Evolutionary conservation across 2,113 vertebrate species (phyloP), one percentile per base, ranked within the genome.

Genomic region (Neolamprologus fasciatus): DNA sequence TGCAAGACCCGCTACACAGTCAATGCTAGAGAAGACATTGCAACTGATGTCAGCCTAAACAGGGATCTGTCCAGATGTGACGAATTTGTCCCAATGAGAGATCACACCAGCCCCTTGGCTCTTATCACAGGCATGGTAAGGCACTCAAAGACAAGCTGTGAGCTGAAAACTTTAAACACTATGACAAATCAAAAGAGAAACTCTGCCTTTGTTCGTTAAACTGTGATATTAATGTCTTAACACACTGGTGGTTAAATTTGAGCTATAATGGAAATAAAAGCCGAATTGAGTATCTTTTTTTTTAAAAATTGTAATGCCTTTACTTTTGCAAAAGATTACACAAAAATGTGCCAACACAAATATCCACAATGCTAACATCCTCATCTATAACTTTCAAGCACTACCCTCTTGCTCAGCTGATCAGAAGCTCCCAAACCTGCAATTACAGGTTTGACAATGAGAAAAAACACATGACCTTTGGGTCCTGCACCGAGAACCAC

Each of bases 371-470:
- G 54, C 53, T 58, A 23, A 84, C 16, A 35, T 50, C 5, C 5
- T 17, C 7, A 21, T 51, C 19, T 90, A 31, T 84, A 35, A 21
- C n/a, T 84, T 83, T 90, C 12, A 92, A 99, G 98, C 94, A 95
- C 85, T 94, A 71, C 50, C 97, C 97, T 1, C 91, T 98, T 80
- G 96, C 97, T 82, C 94, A 96, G 40, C 91, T 98, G 93, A 87
- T 99, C 81, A 96, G 93, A 88, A 99, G 98, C 94, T 97, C 93
- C 58, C 98, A 99, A 86, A 96, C 95, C 73, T 99, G 98, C 90
- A 97, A 96, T 90, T 99, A 99, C 91, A 97, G 93, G 73, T 96
- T 99, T 92, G 98, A 99, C 88, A 90, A 96, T 80, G 96, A 94
- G 83, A 96, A 95, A 85, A 98, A 96, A 84, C 98, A 98, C 21